A percentile compares a stretch with the other conserved stretches of the same genome.
Conservation (phyloP, 2,888 invertebrate genomes). For the Gnatocerus cornutus region DNA sequence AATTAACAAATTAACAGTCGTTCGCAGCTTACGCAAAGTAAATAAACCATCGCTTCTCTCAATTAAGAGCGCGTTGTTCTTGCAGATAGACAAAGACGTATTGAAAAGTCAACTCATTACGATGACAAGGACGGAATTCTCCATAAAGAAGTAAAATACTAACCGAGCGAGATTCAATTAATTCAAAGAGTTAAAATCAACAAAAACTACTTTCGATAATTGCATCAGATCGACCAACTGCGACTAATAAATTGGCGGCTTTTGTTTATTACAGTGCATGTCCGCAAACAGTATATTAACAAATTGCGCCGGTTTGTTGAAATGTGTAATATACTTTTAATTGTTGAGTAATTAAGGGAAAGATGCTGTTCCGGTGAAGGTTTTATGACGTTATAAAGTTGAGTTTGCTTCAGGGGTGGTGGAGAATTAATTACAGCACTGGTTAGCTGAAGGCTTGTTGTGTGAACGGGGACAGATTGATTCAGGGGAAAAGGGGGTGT, state of each 20-base stretch:
- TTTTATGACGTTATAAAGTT: slow-evolving; percentile 25
- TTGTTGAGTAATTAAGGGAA: slow-evolving; percentile 30
- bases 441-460: slow-evolving; percentile 7
- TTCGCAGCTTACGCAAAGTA: slow-evolving; percentile 54
- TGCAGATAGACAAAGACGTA: slow-evolving; percentile 25
- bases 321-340: slow-evolving; percentile 26
- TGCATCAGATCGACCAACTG: slow-evolving; percentile 31
- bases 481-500: not conserved
- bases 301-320: slow-evolving; percentile 16
- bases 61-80: slow-evolving; percentile 46
- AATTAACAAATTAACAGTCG: slow-evolving; percentile 65
- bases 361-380: slow-evolving; percentile 22
- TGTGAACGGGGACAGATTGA: slow-evolving; percentile 10
- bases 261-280: slow-evolving; percentile 27
- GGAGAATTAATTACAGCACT: slow-evolving; percentile 9
- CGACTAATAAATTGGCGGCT: slow-evolving; percentile 21
- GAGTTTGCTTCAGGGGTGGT: slow-evolving; percentile 5
- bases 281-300: slow-evolving; percentile 18
- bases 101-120: slow-evolving; percentile 2
- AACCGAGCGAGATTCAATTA: slow-evolving; percentile 29
- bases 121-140: slow-evolving; percentile 25
- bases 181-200: slow-evolving; percentile 16
- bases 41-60: slow-evolving; percentile 53
- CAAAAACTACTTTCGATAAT: slow-evolving; percentile 27
- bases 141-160: slow-evolving; percentile 14